Evolutionary conservation across 2,888 invertebrate species (phyloP).

Genomic region (Cephalotes varians): DNA sequence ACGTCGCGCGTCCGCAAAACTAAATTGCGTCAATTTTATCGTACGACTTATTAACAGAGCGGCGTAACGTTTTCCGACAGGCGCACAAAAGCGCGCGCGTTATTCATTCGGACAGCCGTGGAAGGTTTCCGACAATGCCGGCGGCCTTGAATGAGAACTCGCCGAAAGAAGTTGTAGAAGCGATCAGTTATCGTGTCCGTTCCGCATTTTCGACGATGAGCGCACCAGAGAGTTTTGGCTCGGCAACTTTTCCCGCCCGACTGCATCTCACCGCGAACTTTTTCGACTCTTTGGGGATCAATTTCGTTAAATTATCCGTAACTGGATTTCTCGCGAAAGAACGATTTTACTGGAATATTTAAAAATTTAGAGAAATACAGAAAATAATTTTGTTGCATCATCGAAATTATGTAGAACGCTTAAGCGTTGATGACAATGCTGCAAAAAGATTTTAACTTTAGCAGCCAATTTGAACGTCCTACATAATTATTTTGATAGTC

Average conservation of each 20-base stretch:
- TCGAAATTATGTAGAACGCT: too few relatives aligned
- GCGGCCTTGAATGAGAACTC: conserved; percentile 35
- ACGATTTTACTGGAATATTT: too few relatives aligned
- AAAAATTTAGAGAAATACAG: too few relatives aligned
- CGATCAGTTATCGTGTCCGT: conserved; percentile 38
- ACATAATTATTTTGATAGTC: too few relatives aligned
- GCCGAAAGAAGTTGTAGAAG: conserved; percentile 31
- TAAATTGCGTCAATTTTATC: conserved; percentile 35
- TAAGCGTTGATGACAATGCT: too few relatives aligned
- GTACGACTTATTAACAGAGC: conserved; percentile 43
- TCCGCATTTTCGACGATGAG: conserved; percentile 5
- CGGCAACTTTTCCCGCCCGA: conserved; percentile 7
- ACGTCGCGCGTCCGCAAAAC: conserved; percentile 1
- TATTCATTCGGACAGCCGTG: conserved; percentile 43
- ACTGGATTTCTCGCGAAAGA: neutral
- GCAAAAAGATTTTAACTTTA: too few relatives aligned
- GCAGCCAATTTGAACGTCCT: too few relatives aligned
- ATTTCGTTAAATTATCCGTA: conserved; percentile 1
- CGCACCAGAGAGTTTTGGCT: neutral
- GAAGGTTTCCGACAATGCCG: conserved; percentile 41
- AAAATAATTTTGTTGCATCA: too few relatives aligned
- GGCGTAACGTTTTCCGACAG: conserved; percentile 44
- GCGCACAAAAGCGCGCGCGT: conserved; percentile 43
- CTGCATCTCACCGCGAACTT: neutral
- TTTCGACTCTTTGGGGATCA: neutral